Evolutionary conservation across 1,140 invertebrate species (phyloP).

Genomic region (Arctopsyche grandis): DNA sequence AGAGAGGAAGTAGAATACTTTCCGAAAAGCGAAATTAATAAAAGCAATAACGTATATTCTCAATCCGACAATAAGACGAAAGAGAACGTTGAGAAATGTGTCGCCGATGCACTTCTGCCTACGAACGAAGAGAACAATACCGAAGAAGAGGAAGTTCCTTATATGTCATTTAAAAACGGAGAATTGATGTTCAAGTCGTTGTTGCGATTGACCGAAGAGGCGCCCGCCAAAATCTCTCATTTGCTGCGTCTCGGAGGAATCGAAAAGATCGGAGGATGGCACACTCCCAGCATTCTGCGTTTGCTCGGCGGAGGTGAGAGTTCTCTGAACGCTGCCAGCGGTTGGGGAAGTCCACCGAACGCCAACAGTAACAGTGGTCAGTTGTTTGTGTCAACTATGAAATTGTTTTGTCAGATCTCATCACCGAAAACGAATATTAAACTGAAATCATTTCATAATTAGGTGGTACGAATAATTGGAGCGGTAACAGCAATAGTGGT

Average conservation of each 20-base stretch:
- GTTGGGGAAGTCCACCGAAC: slow-evolving; percentile 77
- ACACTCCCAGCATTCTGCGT: slow-evolving; percentile 68
- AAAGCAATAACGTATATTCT: slow-evolving; percentile 39
- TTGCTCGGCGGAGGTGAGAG: slow-evolving; percentile 82
- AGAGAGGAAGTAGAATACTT: slow-evolving; percentile 1
- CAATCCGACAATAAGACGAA: slow-evolving; percentile 24
- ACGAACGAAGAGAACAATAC: slow-evolving; percentile 12
- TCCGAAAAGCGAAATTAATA: not conserved
- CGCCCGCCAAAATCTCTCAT: slow-evolving; percentile 53
- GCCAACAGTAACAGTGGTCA: slow-evolving; percentile 69
- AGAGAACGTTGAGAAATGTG: slow-evolving; percentile 13
- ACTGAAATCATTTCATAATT: slow-evolving; percentile 8
- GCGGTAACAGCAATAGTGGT: slow-evolving; percentile 65
- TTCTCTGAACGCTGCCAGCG: slow-evolving; percentile 77
- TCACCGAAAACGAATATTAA: no score
- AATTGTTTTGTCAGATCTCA: not conserved
- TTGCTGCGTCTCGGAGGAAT: slow-evolving; percentile 57
- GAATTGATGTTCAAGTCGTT: slow-evolving; percentile 55
- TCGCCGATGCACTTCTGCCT: slow-evolving; percentile 58
- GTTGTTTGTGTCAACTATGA: slow-evolving; percentile 34
- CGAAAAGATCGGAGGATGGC: slow-evolving; percentile 64
- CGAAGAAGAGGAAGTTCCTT: slow-evolving; percentile 55
- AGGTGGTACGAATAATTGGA: slow-evolving; percentile 65
- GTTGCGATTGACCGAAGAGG: slow-evolving; percentile 58
- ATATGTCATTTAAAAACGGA: slow-evolving; percentile 56